A percentile compares a stretch with the other conserved stretches of the same genome.
These are phyloP conservation scores for Drosophila auraria DNA, from an alignment of 1,140 invertebrate species.

Conservation along the genomic window DNA sequence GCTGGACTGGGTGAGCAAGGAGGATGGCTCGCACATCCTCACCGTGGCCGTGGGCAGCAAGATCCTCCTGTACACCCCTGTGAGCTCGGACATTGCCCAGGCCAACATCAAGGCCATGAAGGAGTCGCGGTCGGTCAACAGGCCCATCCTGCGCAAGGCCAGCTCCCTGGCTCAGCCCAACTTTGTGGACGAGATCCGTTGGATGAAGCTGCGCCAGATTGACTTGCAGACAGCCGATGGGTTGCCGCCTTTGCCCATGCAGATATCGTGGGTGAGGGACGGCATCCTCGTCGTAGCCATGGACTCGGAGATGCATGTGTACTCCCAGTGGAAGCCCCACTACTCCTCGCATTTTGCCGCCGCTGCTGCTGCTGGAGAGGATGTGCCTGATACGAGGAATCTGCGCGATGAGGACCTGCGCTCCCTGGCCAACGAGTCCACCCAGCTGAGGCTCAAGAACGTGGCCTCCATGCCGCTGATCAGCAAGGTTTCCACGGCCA, in stretches of 20 bases:
- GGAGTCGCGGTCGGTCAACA: conserved; percentile 91
- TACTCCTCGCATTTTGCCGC: conserved; percentile 70
- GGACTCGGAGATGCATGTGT: conserved; percentile 99
- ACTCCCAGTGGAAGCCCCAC: conserved; percentile 97
- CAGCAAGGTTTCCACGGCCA: conserved; percentile 92
- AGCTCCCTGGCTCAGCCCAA: conserved; percentile 93
- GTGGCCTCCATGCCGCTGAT: conserved; percentile 92
- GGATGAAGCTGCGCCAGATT: conserved; percentile 98
- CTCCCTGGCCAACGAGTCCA: conserved; percentile 90
- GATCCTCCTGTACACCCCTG: conserved; percentile 93
- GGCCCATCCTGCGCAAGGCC: conserved; percentile 93
- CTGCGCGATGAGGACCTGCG: conserved; percentile 92
- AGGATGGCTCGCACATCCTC: conserved; percentile 98
- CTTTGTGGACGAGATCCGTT: conserved; percentile 94
- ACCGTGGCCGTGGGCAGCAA: conserved; percentile 98
- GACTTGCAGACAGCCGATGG: conserved; percentile 97
- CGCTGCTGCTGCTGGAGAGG: conserved; percentile 49
- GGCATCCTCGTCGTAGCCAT: conserved; percentile 99
- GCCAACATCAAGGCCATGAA: conserved; percentile 95
- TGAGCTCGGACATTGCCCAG: conserved; percentile 95
- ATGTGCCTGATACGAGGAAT: conserved; percentile 88
- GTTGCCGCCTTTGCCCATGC: conserved; percentile 97
- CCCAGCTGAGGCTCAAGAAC: conserved; percentile 89
- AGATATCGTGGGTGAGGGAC: conserved; percentile 99
- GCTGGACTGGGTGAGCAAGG: conserved; percentile 99